These are phyloP conservation scores for Chymomyza procnemis DNA, from an alignment of 2,888 invertebrate genomes.

Conservation along the genomic window DNA sequence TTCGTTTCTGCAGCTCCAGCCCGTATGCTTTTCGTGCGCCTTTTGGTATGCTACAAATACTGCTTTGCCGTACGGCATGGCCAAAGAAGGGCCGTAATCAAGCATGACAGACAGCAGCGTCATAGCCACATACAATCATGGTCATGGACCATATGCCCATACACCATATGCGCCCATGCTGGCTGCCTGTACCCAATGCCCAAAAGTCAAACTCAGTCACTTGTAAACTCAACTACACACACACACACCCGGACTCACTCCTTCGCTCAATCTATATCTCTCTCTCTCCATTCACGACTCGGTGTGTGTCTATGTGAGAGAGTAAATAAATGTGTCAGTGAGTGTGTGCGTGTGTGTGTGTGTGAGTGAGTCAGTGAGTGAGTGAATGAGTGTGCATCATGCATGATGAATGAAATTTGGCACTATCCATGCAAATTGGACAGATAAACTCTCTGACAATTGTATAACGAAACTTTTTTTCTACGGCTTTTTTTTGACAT, in stretches of 20 bases:
- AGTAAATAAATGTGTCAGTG: neutral
- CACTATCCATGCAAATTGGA: neutral
- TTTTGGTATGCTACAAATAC: neutral
- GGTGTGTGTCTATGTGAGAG: neutral
- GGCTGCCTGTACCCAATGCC: neutral
- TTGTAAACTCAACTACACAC: neutral
- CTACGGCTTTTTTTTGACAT: too few relatives aligned
- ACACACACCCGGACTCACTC: too few relatives aligned
- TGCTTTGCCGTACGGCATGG: neutral
- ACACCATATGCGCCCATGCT: neutral
- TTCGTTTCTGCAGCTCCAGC: constrained; percentile 9
- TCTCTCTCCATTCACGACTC: too few relatives aligned
- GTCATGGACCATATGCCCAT: neutral
- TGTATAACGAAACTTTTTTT: neutral
- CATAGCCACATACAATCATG: neutral
- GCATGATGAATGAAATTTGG: constrained; percentile 2
- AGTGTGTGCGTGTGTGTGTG: neutral
- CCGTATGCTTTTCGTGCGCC: neutral
- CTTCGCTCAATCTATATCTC: too few relatives aligned
- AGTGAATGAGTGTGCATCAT: neutral
- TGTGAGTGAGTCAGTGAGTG: neutral
- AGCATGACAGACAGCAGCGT: constrained; percentile 1
- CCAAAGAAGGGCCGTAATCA: constrained; percentile 8
- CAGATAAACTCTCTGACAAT: neutral
- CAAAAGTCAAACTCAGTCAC: neutral